phyloP scores from a whole-genome alignment of 2,797 vertebrate species.

The Adelosebastes latens region DNA sequence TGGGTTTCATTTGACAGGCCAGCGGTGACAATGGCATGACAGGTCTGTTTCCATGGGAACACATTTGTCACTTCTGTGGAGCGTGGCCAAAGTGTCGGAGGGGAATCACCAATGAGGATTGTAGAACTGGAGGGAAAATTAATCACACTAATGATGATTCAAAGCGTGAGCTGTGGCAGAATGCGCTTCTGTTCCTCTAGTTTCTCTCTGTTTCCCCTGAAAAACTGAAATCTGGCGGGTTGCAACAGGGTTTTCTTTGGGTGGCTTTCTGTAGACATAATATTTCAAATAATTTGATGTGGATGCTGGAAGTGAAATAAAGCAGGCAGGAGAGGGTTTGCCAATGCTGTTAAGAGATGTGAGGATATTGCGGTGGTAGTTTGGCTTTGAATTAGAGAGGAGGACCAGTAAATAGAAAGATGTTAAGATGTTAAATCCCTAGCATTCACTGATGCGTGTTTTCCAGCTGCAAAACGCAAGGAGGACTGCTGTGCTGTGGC shows the following conservation, averaged over 20 bases:
- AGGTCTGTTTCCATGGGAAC: slow-evolving; percentile 82
- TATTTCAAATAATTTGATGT: slow-evolving; percentile 45
- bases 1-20: slow-evolving; percentile 70
- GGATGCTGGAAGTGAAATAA: slow-evolving; percentile 45
- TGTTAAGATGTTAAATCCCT: slow-evolving; percentile 48
- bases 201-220: slow-evolving; percentile 25
- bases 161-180: slow-evolving; percentile 49
- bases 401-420: slow-evolving; percentile 41
- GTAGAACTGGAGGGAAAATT: slow-evolving; percentile 63
- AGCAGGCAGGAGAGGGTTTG: slow-evolving; percentile 27
- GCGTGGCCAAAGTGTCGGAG: slow-evolving; percentile 54
- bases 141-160: slow-evolving; percentile 77
- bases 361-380: slow-evolving; percentile 32
- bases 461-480: slow-evolving; percentile 38
- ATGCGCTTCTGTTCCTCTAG: slow-evolving; percentile 27
- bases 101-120: slow-evolving; percentile 68
- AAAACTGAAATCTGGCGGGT: slow-evolving; percentile 37
- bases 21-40: slow-evolving; percentile 70
- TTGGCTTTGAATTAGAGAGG: slow-evolving; percentile 58
- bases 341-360: slow-evolving; percentile 38
- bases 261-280: slow-evolving; percentile 38
- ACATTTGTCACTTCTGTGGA: slow-evolving; percentile 62
- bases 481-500: slow-evolving; percentile 28
- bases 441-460: slow-evolving; percentile 36
- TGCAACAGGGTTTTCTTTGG: slow-evolving; percentile 24